These are phyloP conservation scores for Bambusicola thoracicus DNA, from an alignment of 2,113 vertebrate genomes.

Conservation along the genomic window DNA sequence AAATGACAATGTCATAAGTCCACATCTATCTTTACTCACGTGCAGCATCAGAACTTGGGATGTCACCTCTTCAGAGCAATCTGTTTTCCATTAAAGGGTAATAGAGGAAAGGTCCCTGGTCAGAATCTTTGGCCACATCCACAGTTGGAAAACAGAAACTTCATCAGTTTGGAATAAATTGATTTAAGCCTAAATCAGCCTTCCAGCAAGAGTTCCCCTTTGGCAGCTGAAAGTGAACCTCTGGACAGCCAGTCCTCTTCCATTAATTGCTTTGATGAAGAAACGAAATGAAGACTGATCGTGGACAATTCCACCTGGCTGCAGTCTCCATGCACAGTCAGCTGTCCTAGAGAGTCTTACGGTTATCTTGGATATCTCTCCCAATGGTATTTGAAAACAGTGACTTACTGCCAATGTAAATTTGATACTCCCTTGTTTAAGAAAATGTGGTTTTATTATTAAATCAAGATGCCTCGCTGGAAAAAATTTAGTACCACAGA, in stretches of 20 bases:
- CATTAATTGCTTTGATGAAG: slow-evolving; percentile 33
- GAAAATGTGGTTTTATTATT: slow-evolving; percentile 72
- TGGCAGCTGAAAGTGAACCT: not conserved
- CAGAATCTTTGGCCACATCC: not conserved
- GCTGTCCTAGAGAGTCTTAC: slow-evolving; percentile 45
- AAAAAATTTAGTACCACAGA: slow-evolving; percentile 65
- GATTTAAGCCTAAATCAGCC: not conserved
- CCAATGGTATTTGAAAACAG: not conserved
- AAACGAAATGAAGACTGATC: slow-evolving; percentile 68
- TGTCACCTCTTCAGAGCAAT: not conserved
- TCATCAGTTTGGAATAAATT: not conserved
- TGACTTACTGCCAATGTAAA: slow-evolving; percentile 55
- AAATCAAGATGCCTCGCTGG: slow-evolving; percentile 62
- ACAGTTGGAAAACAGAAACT: not conserved
- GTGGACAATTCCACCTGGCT: not conserved
- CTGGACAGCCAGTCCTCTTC: not conserved
- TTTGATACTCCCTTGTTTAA: slow-evolving; percentile 55
- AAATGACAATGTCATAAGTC: not conserved
- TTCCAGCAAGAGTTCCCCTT: slow-evolving; percentile 3
- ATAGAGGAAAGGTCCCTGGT: not conserved
- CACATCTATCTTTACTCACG: not conserved
- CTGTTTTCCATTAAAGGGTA: not conserved
- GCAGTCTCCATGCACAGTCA: slow-evolving; percentile 32
- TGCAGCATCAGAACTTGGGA: not conserved
- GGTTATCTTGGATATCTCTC: not conserved